Base-by-base conservation (phyloP, 2,888 invertebrate species). In the Rotaria socialis region DNA sequence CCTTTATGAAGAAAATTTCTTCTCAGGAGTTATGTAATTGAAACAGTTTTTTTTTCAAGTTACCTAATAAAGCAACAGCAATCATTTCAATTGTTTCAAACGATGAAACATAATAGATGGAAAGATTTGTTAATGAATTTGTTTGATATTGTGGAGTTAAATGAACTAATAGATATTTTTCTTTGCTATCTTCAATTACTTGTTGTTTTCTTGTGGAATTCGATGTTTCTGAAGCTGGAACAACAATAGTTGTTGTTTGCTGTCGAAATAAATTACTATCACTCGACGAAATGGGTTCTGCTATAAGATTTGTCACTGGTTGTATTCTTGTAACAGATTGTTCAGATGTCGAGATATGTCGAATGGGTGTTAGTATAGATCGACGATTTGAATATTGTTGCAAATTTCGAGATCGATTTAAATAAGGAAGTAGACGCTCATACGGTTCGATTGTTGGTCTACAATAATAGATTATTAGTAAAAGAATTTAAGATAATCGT, bases 61-160 rank as follows among this genome's bases (percentile, higher is more conserved):
- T 43, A 75, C 75, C 75, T 80, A 80, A n/a, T 24, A 80, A 24
- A 80, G 75, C 47, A n/a, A 80, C 47, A n/a, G 75, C 75, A 8
- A 47, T 24, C 47, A 80, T 47, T 27, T 80, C 75, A 27, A 80
- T 80, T 22, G 47, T 80, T 80, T 80, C 75, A 47, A 47, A 22
- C 24, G 41, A 47, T n/a, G 75, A 80, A 47, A 80, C 47, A 24
- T 80, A 80, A 41, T 80, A 80, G 6, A 80, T 80, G 7, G 75
- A 80, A 47, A 80, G 47, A 80, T n/a, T 80, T 24, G 75, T 80
- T 24, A 80, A n/a, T 24, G 47, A 43, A 47, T n/a, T 47, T 80
- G n/a, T 80, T 80, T 80, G 75, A 47, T 80, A 10, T 14, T 80
- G 43, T 43, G 22, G 22, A 47, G 75, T 80, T 80, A 80, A 24